Evolutionary conservation across 1,140 invertebrate genomes (phyloP).

Genomic region (Acyrthosiphon pisum): DNA sequence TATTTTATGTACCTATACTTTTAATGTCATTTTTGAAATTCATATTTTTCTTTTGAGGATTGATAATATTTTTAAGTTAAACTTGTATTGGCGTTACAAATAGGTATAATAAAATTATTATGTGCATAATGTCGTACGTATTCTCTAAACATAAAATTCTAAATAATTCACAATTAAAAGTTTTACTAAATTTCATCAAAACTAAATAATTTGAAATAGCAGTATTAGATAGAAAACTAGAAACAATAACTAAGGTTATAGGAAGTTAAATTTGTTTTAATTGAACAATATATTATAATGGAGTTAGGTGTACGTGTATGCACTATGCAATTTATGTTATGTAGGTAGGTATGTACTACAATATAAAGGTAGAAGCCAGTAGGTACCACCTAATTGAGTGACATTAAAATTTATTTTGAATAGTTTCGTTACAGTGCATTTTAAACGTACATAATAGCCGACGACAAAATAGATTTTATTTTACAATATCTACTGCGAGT

Average conservation of each 20-base stretch:
- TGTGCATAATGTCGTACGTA: not conserved
- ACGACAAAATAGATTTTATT: not conserved
- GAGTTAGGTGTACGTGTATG: not conserved
- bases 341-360: not conserved
- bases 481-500: not conserved
- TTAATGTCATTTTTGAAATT: not conserved
- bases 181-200: not conserved
- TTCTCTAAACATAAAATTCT: not conserved
- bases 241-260: not conserved
- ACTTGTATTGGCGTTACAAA: not conserved
- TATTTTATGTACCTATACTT: not conserved
- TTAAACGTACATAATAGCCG: not conserved
- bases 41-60: not conserved
- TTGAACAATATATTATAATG: not conserved
- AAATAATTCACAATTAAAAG: not conserved
- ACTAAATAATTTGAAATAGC: not conserved
- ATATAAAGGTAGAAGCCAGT: not conserved
- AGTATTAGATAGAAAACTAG: not conserved
- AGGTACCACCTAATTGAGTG: not conserved
- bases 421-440: not conserved
- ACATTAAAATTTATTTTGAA: constrained; percentile 11
- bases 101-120: not conserved
- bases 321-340: not conserved
- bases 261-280: not conserved
- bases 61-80: not conserved